Evolutionary conservation across 1,140 invertebrate genomes (phyloP), one percentile per base, ranked within the genome.

Genomic region (Amyelois transitella): DNA sequence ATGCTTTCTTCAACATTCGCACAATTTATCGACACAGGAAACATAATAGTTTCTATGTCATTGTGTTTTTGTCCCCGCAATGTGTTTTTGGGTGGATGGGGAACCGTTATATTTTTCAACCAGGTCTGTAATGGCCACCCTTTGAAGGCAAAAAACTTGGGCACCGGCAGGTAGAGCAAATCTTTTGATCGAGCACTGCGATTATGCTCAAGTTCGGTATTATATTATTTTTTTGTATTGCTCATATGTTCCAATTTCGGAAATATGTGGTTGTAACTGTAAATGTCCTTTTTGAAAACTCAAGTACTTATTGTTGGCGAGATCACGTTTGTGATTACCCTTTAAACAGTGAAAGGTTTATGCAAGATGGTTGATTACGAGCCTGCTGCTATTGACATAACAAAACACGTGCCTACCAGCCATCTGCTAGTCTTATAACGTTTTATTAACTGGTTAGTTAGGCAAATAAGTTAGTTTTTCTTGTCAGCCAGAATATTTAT

Each of bases 61-160:
- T 77, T 80, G 74, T 84, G 71, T 83, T 83, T 76, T 81, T 83
- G 59, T 76, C 63, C 55, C 66, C 59, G 79, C 80, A 85, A 87
- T 84, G 81, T 84, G 82, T 78, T 66, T 75, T 73, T 65, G 75
- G 74, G 60, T 72, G 67, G 72, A 73, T 72, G 55, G 58, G 61
- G 72, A 62, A 82, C 81, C 81, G 81, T 85, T 85, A 81, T 58
- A 71, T 73, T 85, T 84, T 86, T 87, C 83, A 65, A 55, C 62
- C 58, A 56, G 72, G 28, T 32, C 10, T 67, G 77, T 81, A 77
- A 81, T 74, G 71, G 72, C 60, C 73, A 85, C 81, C 84, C 81
- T 87, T 84, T 86, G 43, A 66, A 44, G 55, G 66, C 68, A 84
- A 87, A 81, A 85, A 86, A 74, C 54, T 25, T 55, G 47, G 59